These are phyloP conservation scores for Takifugu rubripes DNA, from an alignment of 2,797 vertebrate genomes.

Conservation along the genomic window DNA sequence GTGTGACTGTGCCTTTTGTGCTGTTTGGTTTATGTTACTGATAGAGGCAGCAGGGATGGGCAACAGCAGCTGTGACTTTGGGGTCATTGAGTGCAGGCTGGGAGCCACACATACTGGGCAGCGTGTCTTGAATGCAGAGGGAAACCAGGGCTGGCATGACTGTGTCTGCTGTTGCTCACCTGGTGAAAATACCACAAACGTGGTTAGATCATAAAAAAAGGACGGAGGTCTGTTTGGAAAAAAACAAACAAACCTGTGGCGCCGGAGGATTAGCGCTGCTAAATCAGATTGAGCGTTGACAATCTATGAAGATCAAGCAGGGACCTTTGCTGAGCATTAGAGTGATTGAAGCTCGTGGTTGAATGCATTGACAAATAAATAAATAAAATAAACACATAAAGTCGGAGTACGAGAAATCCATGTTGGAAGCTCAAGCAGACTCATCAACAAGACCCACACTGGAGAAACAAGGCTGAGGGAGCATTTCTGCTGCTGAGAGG, in stretches of 20 bases:
- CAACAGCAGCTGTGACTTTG: conserved; percentile 60
- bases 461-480: conserved; percentile 7
- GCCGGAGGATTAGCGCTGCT: conserved; percentile 4
- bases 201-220: too few relatives aligned
- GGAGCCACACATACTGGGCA: conserved; percentile 48
- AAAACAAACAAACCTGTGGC: not conserved
- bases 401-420: conserved; percentile 31
- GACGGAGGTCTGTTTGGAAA: conserved; percentile 11
- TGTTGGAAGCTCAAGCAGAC: conserved; percentile 24
- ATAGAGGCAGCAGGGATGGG: conserved; percentile 42
- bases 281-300: conserved; percentile 8
- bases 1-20: conserved; percentile 12
- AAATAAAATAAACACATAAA: conserved; percentile 29
- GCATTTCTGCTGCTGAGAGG: conserved; percentile 45
- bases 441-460: conserved; percentile 1
- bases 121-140: conserved; percentile 55
- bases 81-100: conserved; percentile 65
- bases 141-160: conserved; percentile 24
- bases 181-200: conserved; percentile 21
- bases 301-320: not conserved
- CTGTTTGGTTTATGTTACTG: conserved; percentile 33
- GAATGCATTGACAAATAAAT: not conserved
- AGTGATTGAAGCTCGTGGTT: conserved; percentile 8
- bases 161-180: conserved; percentile 36
- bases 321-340: conserved; percentile 7